phyloP scores from a whole-genome alignment of 2,113 vertebrate genomes.

The Gopherus flavomarginatus region DNA sequence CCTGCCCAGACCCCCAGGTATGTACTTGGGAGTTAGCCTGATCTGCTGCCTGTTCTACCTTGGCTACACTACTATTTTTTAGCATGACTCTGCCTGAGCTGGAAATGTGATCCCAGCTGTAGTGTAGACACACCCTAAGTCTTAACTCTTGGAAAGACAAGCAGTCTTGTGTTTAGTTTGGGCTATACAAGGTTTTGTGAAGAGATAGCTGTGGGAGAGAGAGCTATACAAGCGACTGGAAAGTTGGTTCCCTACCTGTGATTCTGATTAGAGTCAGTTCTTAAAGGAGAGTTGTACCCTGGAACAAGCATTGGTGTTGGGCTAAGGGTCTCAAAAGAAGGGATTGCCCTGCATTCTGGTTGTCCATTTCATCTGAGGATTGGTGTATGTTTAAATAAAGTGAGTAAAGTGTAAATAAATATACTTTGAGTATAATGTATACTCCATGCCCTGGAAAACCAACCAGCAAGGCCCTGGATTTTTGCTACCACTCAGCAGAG shows the following conservation, averaged over 20 bases:
- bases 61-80: neutral
- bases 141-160: neutral
- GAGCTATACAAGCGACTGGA: neutral
- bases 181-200: neutral
- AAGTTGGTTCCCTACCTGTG: neutral
- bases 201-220: neutral
- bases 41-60: neutral
- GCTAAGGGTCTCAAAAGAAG: neutral
- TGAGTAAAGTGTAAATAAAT: neutral
- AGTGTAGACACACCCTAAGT: neutral
- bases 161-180: neutral
- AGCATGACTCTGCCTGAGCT: neutral
- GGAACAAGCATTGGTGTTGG: neutral
- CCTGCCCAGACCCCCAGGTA: neutral
- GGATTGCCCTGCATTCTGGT: neutral
- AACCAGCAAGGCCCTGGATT: neutral
- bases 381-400: rapidly evolving
- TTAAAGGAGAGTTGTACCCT: neutral
- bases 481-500: neutral
- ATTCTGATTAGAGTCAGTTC: rapidly evolving
- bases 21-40: neutral
- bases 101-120: neutral
- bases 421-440: neutral
- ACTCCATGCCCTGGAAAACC: neutral
- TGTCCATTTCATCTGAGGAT: neutral